Base-by-base conservation (phyloP, 2,888 invertebrate genomes). In the Dryomyza anilis region DNA sequence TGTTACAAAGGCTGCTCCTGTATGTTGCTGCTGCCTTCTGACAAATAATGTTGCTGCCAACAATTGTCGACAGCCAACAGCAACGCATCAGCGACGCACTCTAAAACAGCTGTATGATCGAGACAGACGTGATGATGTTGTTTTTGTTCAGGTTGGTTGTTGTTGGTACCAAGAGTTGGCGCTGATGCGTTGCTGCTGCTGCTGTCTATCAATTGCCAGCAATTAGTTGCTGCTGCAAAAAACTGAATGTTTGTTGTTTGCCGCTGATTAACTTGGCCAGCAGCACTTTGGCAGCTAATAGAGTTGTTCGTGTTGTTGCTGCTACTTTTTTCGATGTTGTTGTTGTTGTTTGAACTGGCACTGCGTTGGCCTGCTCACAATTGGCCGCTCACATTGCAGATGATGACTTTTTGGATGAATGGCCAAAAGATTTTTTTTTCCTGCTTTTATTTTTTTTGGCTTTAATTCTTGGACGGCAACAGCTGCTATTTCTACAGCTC, bases 61-160 rank as follows among this genome's bases (percentile, higher is more conserved):
- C 46, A 16, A 10, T 19, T 8, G 23, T 48, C 21, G 59, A 46
- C 30, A 48, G 59, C 29, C 59, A 21, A 53, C 39, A 43, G 50
- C 67, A 67, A 68, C 66, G 67, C 72, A 70, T 67, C 76, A 63
- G 63, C 58, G 46, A 68, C 67, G 68, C 65, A 71, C 72, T 61
- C 71, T 71, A 21, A 69, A 75, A 59, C 68, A 68, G 76, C 79
- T 80, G 81, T 78, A 80, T 81, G 76, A 79, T 82, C 80, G 81
- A 81, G 81, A 81, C 81, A 81, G 78, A 81, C 81, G 74, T 71
- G 72, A 74, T 66, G 70, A 43, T 73, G 56, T 71, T 70, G 67
- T 66, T 73, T 69, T n/a, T n/a, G n/a, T n/a, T n/a, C n/a, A n/a
- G n/a, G n/a, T n/a, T n/a, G n/a, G n/a, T n/a, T n/a, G n/a, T n/a